Percentiles rank a stretch among this genome's conserved stretches.
Evolutionary conservation across 1,140 invertebrate genomes (phyloP).

Genomic region (Eciton burchellii): DNA sequence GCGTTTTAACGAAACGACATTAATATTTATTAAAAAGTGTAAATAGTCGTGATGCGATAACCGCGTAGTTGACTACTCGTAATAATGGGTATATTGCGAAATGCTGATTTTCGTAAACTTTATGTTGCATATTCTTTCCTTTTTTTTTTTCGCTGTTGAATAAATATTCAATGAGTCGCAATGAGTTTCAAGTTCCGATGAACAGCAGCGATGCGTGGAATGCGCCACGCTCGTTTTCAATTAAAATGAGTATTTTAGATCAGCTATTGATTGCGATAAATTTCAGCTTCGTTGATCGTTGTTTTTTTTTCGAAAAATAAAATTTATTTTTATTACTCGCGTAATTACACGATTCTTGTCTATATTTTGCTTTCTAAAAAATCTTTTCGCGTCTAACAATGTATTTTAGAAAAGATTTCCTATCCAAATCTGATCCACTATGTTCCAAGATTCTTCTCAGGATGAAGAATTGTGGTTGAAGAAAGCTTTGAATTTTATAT

Average conservation of each 20-base stretch:
- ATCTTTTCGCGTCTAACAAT: too few species aligned
- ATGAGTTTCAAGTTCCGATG: background rate
- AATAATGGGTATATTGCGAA: conserved; percentile 6
- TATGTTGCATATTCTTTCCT: background rate
- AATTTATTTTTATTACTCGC: too few species aligned
- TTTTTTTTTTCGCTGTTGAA: background rate
- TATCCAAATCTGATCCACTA: too few species aligned
- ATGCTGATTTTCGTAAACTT: conserved; percentile 11
- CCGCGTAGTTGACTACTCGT: background rate
- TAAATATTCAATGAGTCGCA: conserved; percentile 11
- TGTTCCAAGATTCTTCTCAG: too few species aligned
- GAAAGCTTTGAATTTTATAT: too few species aligned
- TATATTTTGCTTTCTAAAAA: too few species aligned
- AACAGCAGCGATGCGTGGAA: background rate
- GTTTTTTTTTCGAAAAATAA: too few species aligned
- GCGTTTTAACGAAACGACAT: conserved; percentile 8
- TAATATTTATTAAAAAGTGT: conserved; percentile 2
- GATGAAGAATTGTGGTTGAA: too few species aligned
- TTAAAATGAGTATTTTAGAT: background rate
- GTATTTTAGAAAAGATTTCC: too few species aligned
- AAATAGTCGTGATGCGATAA: background rate
- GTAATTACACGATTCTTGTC: too few species aligned
- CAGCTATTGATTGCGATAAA: background rate
- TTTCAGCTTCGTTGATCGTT: too few species aligned
- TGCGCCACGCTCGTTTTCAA: background rate